phyloP scores from a whole-genome alignment of 2,888 invertebrate species.

The Lasius platythorax region DNA sequence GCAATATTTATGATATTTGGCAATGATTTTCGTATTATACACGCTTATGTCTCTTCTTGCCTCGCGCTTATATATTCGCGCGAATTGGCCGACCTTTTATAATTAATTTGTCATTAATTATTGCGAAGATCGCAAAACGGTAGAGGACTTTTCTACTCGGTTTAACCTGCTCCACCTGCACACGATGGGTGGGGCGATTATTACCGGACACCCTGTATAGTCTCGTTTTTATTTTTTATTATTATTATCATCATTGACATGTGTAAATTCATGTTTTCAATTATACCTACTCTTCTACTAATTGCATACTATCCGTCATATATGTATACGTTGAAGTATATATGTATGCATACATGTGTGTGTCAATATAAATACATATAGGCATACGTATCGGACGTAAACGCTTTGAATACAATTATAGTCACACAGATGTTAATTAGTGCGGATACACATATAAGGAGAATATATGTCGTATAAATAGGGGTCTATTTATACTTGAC shows the following conservation, averaged over 20 bases:
- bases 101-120: too few species aligned
- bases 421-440: constrained; percentile 54
- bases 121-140: too few species aligned
- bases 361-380: constrained; percentile 23
- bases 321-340: neutral
- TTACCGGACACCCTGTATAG: too few species aligned
- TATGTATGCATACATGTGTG: neutral
- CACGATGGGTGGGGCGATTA: too few species aligned
- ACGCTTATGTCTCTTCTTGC: too few species aligned
- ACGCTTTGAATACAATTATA: constrained; percentile 43
- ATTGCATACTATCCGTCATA: neutral
- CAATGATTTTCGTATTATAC: too few species aligned
- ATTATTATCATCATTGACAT: neutral
- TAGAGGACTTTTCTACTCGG: too few species aligned
- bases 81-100: too few species aligned
- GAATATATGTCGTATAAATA: constrained; percentile 45
- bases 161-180: too few species aligned
- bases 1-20: too few species aligned
- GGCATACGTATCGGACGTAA: constrained; percentile 28
- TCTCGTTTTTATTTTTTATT: neutral
- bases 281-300: neutral
- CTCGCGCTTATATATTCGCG: too few species aligned
- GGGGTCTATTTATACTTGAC: constrained; percentile 35
- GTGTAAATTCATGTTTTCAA: neutral
- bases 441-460: constrained; percentile 51